A percentile compares a stretch with the other conserved stretches of the same genome.
Evolutionary conservation across 2,888 invertebrate genomes (phyloP).

Genomic region (Deroplatys truncata): DNA sequence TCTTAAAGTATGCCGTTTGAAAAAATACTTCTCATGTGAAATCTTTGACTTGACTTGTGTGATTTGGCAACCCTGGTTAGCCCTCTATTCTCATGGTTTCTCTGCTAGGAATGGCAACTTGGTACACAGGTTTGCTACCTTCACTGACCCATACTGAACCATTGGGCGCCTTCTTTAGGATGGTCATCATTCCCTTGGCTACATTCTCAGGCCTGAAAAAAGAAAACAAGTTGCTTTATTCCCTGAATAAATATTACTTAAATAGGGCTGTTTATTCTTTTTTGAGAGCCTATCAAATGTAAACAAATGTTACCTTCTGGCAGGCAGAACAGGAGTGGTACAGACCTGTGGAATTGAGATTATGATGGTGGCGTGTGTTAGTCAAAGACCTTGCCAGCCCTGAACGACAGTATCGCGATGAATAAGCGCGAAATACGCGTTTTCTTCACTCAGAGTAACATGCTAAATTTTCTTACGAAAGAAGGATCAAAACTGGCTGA

Average conservation of each 20-base stretch:
- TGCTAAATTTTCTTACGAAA: no score
- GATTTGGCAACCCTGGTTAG: neutral
- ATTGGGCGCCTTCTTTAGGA: constrained; percentile 46
- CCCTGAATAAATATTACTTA: neutral
- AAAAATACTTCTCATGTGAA: neutral
- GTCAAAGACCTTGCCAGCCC: no score
- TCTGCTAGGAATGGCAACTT: constrained; percentile 37
- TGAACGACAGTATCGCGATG: no score
- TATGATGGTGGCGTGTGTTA: no score
- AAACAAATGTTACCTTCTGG: no score
- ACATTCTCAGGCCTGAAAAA: constrained; percentile 38
- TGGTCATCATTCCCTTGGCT: constrained; percentile 41
- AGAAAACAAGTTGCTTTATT: neutral
- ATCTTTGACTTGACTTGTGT: neutral
- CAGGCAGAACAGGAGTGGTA: no score
- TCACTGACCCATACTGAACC: constrained; percentile 53
- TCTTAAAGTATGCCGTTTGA: neutral
- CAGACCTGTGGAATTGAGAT: no score
- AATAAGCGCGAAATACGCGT: no score
- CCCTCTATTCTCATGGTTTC: neutral
- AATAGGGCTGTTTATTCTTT: neutral
- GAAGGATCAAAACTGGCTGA: no score
- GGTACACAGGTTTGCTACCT: constrained; percentile 43
- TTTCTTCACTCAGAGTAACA: no score
- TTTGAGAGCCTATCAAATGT: neutral